Percentiles rank a stretch among this genome's conserved stretches.
phyloP scores from a whole-genome alignment of 2,797 vertebrate species.

The Xyrichtys novacula region DNA sequence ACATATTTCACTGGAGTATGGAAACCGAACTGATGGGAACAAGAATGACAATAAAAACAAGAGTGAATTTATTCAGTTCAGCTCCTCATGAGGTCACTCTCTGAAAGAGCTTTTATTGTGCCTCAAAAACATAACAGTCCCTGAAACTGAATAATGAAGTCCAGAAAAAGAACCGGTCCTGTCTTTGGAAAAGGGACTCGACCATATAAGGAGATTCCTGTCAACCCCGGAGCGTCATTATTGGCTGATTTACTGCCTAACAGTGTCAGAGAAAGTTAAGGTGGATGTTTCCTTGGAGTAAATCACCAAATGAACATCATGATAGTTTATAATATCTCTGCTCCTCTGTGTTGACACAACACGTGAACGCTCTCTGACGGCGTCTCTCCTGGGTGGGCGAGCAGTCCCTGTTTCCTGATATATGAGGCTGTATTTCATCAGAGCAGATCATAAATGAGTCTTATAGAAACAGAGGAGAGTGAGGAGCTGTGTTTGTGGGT shows the following conservation, averaged over 20 bases:
- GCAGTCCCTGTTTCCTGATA: background rate
- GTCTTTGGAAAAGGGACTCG: background rate
- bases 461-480: constrained; percentile 17
- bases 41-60: no score
- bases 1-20: background rate
- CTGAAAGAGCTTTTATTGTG: background rate
- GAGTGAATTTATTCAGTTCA: no score
- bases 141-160: background rate
- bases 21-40: no score
- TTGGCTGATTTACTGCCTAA: constrained; percentile 12
- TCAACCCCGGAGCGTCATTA: constrained; percentile 1
- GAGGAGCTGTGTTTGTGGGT: background rate
- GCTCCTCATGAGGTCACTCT: no score
- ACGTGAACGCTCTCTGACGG: constrained; percentile 2
- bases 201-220: constrained; percentile 34
- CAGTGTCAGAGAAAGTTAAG: background rate
- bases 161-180: background rate
- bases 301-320: constrained; percentile 6
- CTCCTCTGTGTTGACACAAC: constrained; percentile 22
- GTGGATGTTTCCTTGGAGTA: background rate
- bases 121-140: background rate
- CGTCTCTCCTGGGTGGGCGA: constrained; percentile 36
- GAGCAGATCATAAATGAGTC: constrained; percentile 14
- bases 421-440: constrained; percentile 21
- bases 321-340: constrained; percentile 19